Percentiles rank a stretch among this genome's conserved stretches.
phyloP scores from a whole-genome alignment of 2,113 vertebrate species.

The Eclectus roratus region DNA sequence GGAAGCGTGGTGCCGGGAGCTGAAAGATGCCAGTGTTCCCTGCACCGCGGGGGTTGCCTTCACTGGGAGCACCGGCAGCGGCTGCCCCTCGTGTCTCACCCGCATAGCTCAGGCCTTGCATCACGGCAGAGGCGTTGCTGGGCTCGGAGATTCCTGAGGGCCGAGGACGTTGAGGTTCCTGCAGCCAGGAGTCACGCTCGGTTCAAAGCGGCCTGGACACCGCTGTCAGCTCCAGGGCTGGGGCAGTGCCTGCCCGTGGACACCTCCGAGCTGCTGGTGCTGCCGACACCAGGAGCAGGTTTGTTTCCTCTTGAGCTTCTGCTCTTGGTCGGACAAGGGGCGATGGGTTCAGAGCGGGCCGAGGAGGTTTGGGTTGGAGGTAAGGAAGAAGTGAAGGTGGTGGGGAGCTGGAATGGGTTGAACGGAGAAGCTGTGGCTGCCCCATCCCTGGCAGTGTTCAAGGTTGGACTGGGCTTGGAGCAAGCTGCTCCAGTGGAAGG shows the following conservation, averaged over 20 bases:
- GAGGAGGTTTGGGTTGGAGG: neutral
- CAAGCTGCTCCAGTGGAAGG: neutral
- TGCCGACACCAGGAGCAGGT: neutral
- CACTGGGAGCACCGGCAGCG: neutral
- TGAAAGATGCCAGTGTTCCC: neutral
- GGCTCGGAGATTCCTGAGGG: slow-evolving; percentile 13
- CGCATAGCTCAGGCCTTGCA: neutral
- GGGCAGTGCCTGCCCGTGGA: rapidly evolving
- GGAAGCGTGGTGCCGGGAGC: rapidly evolving
- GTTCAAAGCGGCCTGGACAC: neutral
- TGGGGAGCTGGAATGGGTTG: neutral
- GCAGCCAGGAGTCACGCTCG: neutral
- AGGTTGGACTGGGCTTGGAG: neutral
- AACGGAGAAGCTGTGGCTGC: neutral
- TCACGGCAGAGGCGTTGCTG: neutral
- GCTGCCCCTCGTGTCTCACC: neutral
- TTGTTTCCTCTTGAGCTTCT: neutral
- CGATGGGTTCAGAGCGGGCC: neutral
- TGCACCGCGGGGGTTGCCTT: neutral
- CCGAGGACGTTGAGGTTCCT: neutral
- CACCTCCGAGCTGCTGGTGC: neutral
- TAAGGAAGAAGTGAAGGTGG: neutral
- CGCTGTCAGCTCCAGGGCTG: rapidly evolving
- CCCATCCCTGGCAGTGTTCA: neutral
- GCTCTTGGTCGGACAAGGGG: neutral